These are phyloP conservation scores for Trissolcus japonicus DNA, from an alignment of 2,888 invertebrate genomes.

Conservation along the genomic window DNA sequence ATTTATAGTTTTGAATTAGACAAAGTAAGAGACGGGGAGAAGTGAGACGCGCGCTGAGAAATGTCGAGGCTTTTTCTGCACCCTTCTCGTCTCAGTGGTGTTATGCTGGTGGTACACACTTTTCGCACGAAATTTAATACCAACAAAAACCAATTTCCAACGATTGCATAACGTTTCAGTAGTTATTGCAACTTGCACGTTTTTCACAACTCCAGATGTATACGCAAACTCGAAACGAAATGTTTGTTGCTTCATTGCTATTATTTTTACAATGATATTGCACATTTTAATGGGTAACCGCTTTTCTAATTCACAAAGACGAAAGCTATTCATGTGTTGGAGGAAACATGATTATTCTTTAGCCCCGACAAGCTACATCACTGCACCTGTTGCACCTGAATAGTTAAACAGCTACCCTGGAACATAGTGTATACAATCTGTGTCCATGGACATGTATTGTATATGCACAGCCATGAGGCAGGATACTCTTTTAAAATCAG, in stretches of 20 bases:
- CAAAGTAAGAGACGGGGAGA: conserved; percentile 62
- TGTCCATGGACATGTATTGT: conserved; percentile 40
- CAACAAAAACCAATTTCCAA: conserved; percentile 37
- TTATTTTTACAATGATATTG: no score
- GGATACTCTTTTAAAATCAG: conserved; percentile 55
- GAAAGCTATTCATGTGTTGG: conserved; percentile 54
- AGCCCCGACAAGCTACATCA: conserved; percentile 50
- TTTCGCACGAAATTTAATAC: conserved; percentile 38
- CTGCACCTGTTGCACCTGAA: conserved; percentile 59
- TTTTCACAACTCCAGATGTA: background rate
- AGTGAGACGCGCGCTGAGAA: conserved; percentile 40
- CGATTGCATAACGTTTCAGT: conserved; percentile 28
- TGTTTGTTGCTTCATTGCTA: no score
- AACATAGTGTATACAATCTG: conserved; percentile 24
- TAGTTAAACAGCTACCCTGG: conserved; percentile 58
- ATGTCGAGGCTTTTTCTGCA: conserved; percentile 45
- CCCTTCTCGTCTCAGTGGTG: conserved; percentile 35
- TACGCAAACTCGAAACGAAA: no score
- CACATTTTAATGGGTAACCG: background rate
- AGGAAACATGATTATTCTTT: conserved; percentile 55
- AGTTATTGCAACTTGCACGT: conserved; percentile 27
- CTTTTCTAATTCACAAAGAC: conserved; percentile 22
- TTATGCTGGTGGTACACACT: conserved; percentile 24
- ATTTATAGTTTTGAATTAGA: conserved; percentile 76
- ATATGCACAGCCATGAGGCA: conserved; percentile 45